Evolutionary conservation across 2,113 vertebrate species (phyloP).

Genomic region (Etia nguti): DNA sequence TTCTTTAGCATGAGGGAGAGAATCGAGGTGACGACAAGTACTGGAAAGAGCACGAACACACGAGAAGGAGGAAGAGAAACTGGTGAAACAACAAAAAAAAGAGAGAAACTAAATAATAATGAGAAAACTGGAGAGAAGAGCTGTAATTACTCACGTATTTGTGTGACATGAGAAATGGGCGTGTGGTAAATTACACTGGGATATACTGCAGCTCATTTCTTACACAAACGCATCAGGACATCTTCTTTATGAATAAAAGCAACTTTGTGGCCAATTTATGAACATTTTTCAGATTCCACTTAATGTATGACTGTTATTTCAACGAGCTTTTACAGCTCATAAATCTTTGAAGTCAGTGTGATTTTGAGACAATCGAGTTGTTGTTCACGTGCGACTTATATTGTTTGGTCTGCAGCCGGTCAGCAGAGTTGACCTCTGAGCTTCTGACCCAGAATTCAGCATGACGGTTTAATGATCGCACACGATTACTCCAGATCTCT

Average conservation of each 20-base stretch:
- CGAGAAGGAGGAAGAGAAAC: neutral
- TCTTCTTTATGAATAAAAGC: neutral
- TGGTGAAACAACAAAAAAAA: neutral
- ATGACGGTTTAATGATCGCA: constrained; percentile 19
- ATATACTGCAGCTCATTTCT: neutral
- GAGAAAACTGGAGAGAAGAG: neutral
- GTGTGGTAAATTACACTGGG: neutral
- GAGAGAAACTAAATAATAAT: neutral
- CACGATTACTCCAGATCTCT: neutral
- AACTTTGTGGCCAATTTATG: neutral
- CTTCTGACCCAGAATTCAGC: constrained; percentile 36
- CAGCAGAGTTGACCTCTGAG: neutral
- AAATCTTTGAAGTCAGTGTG: neutral
- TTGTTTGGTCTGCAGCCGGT: neutral
- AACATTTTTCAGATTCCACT: neutral
- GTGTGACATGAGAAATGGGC: neutral
- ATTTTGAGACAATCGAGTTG: neutral
- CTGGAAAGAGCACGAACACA: neutral
- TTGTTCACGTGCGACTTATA: neutral
- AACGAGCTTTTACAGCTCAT: neutral
- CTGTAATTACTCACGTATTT: neutral
- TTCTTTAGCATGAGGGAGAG: neutral
- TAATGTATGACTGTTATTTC: neutral
- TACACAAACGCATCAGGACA: neutral
- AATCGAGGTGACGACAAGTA: neutral